Conservation (phyloP, 2,113 vertebrate species). For the Sakesphorus luctuosus region DNA sequence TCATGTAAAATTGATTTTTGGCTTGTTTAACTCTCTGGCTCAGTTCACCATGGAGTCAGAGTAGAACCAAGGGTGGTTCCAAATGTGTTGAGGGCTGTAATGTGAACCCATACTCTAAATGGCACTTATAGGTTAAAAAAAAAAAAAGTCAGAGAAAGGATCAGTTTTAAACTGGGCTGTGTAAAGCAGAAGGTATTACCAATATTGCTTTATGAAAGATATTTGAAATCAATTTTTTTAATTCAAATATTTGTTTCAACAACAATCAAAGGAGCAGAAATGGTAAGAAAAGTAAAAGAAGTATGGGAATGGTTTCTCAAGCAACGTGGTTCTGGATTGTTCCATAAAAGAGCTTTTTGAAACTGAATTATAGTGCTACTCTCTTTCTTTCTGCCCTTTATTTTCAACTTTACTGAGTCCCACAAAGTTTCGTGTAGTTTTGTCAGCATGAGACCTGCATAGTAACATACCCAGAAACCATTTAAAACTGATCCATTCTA, state of each 20-base stretch:
- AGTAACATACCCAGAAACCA: background rate
- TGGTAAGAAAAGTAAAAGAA: background rate
- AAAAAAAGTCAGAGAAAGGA: background rate
- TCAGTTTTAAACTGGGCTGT: background rate
- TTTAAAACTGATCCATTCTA: background rate
- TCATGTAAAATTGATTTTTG: conserved; percentile 1
- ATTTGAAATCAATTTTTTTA: background rate
- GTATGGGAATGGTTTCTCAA: background rate
- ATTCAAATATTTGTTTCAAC: background rate
- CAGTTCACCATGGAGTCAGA: background rate
- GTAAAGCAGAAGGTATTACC: background rate
- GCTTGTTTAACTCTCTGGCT: background rate
- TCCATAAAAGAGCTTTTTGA: background rate
- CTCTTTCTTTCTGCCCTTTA: background rate
- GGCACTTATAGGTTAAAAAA: background rate
- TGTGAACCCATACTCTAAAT: background rate
- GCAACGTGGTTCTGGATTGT: background rate
- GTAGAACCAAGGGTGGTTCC: background rate
- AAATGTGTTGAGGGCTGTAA: background rate
- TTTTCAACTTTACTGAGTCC: background rate
- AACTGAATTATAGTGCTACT: background rate
- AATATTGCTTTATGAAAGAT: background rate
- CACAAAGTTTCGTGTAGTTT: background rate
- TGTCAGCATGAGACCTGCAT: background rate
- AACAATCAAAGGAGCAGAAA: background rate